Percentiles rank a stretch among this genome's conserved stretches.
These are phyloP conservation scores for Rhabditoides inermis DNA, from an alignment of 2,888 invertebrate species.

Conservation along the genomic window DNA sequence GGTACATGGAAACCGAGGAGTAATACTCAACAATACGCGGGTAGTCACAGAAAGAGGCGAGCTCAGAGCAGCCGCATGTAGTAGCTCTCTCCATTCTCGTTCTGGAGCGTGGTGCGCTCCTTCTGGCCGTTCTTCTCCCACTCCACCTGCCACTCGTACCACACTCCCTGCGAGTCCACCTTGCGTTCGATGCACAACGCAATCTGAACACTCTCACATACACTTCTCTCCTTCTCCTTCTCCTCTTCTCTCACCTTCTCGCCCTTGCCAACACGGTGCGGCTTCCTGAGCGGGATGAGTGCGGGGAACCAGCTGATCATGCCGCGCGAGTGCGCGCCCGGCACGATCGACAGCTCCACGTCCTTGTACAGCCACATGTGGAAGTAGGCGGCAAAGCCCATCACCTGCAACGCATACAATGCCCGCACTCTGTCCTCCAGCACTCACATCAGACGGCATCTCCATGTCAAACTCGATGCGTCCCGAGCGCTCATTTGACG, in stretches of 20 bases:
- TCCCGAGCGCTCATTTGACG: slow-evolving; percentile 14
- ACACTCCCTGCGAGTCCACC: slow-evolving; percentile 36
- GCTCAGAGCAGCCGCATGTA: slow-evolving; percentile 28
- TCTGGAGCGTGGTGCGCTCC: slow-evolving; percentile 23
- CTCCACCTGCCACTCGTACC: slow-evolving; percentile 50
- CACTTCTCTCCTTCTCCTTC: too few species aligned
- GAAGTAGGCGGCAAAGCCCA: slow-evolving; percentile 89
- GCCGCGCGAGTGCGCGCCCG: slow-evolving; percentile 75
- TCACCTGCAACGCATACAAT: slow-evolving; percentile 30
- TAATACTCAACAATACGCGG: too few species aligned
- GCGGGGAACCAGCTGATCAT: slow-evolving; percentile 99
- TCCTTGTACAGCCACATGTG: slow-evolving; percentile 77
- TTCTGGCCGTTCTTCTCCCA: not conserved
- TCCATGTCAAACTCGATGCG: slow-evolving; percentile 17
- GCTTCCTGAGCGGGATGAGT: slow-evolving; percentile 67
- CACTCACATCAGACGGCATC: slow-evolving; percentile 18
- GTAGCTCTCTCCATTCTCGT: slow-evolving; percentile 33
- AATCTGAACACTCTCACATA: slow-evolving; percentile 14
- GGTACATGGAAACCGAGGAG: too few species aligned
- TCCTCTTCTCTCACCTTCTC: slow-evolving; percentile 17
- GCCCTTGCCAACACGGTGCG: slow-evolving; percentile 26
- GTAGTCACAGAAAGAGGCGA: too few species aligned
- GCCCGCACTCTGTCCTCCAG: not conserved
- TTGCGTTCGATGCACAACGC: slow-evolving; percentile 33
- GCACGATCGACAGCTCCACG: slow-evolving; percentile 69